phyloP scores from a whole-genome alignment of 1,140 invertebrate genomes.

The Aricia agestis region DNA sequence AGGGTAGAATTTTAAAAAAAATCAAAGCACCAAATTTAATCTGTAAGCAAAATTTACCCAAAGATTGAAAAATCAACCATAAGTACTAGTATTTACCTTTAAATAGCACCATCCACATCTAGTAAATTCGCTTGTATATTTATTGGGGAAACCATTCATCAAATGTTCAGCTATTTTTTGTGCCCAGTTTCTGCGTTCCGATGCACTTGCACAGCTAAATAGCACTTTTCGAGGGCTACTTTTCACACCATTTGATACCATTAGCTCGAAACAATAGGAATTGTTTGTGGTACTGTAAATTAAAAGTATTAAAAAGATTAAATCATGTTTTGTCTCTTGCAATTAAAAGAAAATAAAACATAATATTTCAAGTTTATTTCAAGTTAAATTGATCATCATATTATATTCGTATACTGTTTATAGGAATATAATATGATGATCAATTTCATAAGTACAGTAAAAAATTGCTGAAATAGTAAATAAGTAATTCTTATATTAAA shows the following conservation, averaged over 20 bases:
- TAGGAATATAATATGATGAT: no score
- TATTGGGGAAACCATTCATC: constrained; percentile 46
- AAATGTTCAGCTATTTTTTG: constrained; percentile 60
- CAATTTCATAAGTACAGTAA: no score
- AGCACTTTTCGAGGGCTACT: constrained; percentile 46
- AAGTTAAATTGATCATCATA: no score
- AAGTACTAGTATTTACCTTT: constrained; percentile 42
- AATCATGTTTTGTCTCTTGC: not conserved
- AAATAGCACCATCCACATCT: constrained; percentile 65
- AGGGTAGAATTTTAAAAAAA: no score
- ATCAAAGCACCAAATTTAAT: no score
- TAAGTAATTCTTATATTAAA: not conserved
- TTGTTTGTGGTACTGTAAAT: constrained; percentile 47
- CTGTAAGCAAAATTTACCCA: no score
- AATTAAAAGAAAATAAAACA: not conserved
- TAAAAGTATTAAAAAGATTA: not conserved
- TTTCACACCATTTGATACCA: constrained; percentile 39
- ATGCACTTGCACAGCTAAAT: constrained; percentile 55
- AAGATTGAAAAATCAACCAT: no score
- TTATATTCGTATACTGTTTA: no score
- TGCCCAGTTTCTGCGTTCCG: constrained; percentile 59
- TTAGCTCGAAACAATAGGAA: constrained; percentile 60
- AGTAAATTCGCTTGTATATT: constrained; percentile 56
- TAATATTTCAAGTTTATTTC: not conserved
- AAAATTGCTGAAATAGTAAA: no score